These are phyloP conservation scores for Drosophila kokeensis DNA, from an alignment of 2,888 invertebrate species.

Conservation along the genomic window DNA sequence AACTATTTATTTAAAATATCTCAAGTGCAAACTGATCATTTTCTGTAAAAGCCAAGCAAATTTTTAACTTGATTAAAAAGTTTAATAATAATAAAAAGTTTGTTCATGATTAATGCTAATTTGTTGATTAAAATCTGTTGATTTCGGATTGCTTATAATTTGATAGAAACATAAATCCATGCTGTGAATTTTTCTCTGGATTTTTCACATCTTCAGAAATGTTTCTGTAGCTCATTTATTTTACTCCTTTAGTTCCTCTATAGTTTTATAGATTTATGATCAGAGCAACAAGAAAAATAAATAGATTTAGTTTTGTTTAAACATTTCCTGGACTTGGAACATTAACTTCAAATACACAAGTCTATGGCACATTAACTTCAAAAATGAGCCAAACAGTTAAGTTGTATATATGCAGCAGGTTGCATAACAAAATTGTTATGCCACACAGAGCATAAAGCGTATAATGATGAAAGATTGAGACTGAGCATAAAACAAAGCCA, in stretches of 20 bases:
- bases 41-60: background rate
- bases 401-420: background rate
- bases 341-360: background rate
- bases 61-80: background rate
- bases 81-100: background rate
- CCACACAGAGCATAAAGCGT: conserved; percentile 4
- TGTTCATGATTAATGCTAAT: background rate
- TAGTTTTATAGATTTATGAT: too few species aligned
- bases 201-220: background rate
- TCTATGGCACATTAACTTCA: background rate
- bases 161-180: background rate
- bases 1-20: background rate
- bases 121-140: background rate
- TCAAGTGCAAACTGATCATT: background rate
- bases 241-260: background rate
- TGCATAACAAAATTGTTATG: background rate
- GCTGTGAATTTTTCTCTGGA: background rate
- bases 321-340: too few species aligned
- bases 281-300: too few species aligned
- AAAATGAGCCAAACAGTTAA: background rate
- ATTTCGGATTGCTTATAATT: background rate
- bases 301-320: too few species aligned
- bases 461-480: conserved; percentile 36
- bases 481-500: conserved; percentile 21
- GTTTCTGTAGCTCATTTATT: background rate